phyloP scores from a whole-genome alignment of 2,888 invertebrate species.

The Tridacna crocea region DNA sequence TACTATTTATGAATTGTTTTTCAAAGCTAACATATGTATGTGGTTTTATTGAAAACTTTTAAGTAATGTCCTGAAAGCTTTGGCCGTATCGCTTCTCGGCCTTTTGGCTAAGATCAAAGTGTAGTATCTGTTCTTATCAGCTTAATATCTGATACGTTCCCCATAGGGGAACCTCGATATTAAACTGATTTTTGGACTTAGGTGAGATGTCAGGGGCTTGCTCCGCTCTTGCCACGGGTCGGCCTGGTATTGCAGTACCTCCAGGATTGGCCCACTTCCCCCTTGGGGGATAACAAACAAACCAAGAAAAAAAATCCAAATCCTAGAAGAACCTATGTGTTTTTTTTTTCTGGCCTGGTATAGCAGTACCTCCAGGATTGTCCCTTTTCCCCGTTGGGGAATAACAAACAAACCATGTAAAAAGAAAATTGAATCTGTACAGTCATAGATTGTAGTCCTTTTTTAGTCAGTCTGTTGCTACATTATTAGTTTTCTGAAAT shows the following conservation, averaged over 20 bases:
- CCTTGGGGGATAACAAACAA: constrained; percentile 37
- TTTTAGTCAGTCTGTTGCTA: too few relatives aligned
- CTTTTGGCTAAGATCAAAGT: constrained; percentile 34
- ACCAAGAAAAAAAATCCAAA: not conserved
- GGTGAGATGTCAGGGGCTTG: constrained; percentile 24
- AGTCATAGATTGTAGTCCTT: too few relatives aligned
- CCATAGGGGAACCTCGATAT: constrained; percentile 21
- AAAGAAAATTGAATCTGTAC: too few relatives aligned
- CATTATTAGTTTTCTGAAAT: too few relatives aligned
- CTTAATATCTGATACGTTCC: constrained; percentile 22
- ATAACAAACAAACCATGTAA: constrained; percentile 21
- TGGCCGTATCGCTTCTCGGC: constrained; percentile 61
- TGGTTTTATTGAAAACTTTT: not conserved
- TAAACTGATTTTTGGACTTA: constrained; percentile 22
- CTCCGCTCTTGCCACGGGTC: constrained; percentile 22
- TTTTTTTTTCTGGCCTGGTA: constrained; percentile 18
- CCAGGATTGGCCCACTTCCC: constrained; percentile 82
- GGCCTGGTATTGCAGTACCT: constrained; percentile 21
- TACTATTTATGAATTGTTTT: too few relatives aligned
- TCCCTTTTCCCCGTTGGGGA: constrained; percentile 12
- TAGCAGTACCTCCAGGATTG: constrained; percentile 22
- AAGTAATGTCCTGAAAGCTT: not conserved
- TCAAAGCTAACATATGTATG: too few relatives aligned
- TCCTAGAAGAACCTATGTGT: too few relatives aligned
- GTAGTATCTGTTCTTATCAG: constrained; percentile 24